phyloP scores from a whole-genome alignment of 2,888 invertebrate genomes.

The Onthophagus sagittarius region DNA sequence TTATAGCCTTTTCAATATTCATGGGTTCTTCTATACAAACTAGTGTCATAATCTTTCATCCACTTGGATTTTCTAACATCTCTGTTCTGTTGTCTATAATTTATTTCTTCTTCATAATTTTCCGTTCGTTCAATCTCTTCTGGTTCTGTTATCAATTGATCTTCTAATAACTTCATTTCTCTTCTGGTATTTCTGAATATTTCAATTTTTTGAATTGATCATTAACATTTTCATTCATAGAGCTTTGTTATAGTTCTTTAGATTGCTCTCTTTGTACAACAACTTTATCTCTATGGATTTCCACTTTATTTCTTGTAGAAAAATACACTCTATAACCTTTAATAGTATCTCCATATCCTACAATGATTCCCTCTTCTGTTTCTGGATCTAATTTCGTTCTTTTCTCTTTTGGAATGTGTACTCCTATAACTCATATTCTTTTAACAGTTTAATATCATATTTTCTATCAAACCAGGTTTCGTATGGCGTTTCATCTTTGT shows the following conservation, averaged over 20 bases:
- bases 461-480: no score
- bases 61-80: neutral
- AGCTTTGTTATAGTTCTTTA: neutral
- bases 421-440: constrained; percentile 27
- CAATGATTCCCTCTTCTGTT: constrained; percentile 23
- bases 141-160: neutral
- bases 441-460: constrained; percentile 17
- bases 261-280: constrained; percentile 15
- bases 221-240: neutral
- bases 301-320: constrained; percentile 22
- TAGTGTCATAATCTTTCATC: neutral
- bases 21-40: neutral
- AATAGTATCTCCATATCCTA: constrained; percentile 26
- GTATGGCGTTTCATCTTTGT: constrained; percentile 34
- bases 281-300: no score
- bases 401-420: constrained; percentile 29
- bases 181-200: neutral
- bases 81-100: neutral
- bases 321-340: constrained; percentile 28
- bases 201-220: no score
- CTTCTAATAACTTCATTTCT: neutral
- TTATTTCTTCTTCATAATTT: neutral
- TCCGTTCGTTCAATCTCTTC: neutral
- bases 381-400: no score
- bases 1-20: neutral